phyloP scores from a whole-genome alignment of 2,888 invertebrate species.

The Hypolimnas misippus region DNA sequence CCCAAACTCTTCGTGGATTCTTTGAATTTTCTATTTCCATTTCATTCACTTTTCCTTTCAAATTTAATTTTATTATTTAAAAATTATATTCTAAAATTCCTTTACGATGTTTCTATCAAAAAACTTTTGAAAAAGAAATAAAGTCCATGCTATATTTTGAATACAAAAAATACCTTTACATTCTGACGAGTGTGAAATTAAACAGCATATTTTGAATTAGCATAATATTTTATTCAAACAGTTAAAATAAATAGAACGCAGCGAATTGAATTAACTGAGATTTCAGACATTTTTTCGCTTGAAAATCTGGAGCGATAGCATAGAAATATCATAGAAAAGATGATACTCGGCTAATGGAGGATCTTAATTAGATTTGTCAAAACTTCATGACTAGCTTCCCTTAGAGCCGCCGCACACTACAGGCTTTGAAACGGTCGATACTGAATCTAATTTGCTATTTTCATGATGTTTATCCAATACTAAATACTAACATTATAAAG shows the following conservation, averaged over 20 bases:
- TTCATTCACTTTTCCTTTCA: too few relatives aligned
- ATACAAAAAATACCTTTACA: background rate
- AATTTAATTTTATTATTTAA: background rate
- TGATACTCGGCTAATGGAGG: constrained; percentile 39
- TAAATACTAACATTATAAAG: too few relatives aligned
- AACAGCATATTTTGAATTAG: constrained; percentile 13
- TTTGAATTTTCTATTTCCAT: too few relatives aligned
- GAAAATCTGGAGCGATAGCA: background rate
- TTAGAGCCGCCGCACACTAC: too few relatives aligned
- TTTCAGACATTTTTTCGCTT: constrained; percentile 3
- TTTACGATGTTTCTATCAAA: background rate
- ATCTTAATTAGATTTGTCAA: constrained; percentile 43
- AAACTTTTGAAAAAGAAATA: background rate
- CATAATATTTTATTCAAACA: constrained; percentile 16
- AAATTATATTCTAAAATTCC: background rate
- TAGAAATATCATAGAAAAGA: constrained; percentile 25
- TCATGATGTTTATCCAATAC: too few relatives aligned
- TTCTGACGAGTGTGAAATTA: constrained; percentile 15
- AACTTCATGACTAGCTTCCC: constrained; percentile 38
- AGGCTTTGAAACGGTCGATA: too few relatives aligned
- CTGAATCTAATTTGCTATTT: too few relatives aligned
- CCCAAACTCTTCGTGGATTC: too few relatives aligned
- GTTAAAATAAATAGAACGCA: constrained; percentile 15
- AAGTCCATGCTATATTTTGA: background rate
- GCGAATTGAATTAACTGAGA: constrained; percentile 14